A percentile compares a stretch with the other conserved stretches of the same genome.
Evolutionary conservation across 2,113 vertebrate species (phyloP).

Genomic region (Ceratotherium simum): DNA sequence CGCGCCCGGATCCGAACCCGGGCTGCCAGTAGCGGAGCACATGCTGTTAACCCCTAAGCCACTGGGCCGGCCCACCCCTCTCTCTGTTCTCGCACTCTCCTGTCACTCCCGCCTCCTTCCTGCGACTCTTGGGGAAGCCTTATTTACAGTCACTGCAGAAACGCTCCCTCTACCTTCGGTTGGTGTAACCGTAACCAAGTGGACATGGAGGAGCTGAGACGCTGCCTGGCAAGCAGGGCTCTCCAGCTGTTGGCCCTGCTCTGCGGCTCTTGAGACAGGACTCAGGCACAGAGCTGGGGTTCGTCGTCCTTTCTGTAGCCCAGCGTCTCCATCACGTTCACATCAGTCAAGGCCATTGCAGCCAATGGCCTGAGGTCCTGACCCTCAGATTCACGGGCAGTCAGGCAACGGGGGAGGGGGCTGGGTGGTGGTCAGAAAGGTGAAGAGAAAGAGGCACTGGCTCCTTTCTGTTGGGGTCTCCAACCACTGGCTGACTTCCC

Average conservation of each 20-base stretch:
- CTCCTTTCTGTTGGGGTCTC: not conserved
- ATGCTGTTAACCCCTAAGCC: no score
- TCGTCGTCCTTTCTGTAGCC: not conserved
- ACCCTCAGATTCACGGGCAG: fast-evolving
- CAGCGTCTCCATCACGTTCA: not conserved
- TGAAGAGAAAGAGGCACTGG: not conserved
- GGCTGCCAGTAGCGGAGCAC: no score
- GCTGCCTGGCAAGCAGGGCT: fast-evolving
- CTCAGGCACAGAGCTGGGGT: not conserved
- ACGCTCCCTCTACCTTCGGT: not conserved
- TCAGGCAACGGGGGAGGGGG: not conserved
- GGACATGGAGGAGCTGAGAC: not conserved
- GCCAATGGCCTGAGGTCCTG: not conserved
- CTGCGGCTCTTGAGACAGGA: not conserved
- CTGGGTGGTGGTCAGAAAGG: fast-evolving
- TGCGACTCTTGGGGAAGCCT: not conserved
- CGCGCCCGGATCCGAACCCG: no score
- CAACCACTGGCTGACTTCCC: not conserved
- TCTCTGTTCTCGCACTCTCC: not conserved
- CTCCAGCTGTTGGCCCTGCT: not conserved
- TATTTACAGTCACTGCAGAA: not conserved
- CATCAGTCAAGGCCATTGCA: no score
- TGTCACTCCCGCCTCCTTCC: not conserved
- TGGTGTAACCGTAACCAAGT: fast-evolving
- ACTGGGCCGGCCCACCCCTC: not conserved